These are phyloP conservation scores for Chironex yamaguchii DNA, from an alignment of 30 jellyfish, hydroid and myxozoan genomes.

Conservation along the genomic window DNA sequence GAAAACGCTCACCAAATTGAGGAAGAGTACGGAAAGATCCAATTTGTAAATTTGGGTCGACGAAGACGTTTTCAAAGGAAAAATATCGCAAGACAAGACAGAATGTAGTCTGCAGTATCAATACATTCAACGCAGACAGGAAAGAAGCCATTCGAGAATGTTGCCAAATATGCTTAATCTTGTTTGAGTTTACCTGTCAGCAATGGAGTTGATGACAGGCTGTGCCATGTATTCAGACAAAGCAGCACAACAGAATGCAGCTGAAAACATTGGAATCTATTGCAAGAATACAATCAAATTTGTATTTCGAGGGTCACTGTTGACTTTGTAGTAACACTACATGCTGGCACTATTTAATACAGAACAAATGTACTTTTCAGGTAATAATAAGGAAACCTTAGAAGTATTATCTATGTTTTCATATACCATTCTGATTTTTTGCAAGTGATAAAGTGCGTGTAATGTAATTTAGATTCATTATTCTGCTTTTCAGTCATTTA, in stretches of 20 bases:
- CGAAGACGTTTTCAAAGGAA: slow-evolving; percentile 49
- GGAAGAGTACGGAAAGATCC: slow-evolving; percentile 66
- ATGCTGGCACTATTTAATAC: not conserved
- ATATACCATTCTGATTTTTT: not conserved
- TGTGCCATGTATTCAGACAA: not conserved
- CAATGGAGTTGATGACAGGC: not conserved
- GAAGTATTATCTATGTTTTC: not conserved
- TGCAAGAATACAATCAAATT: not conserved
- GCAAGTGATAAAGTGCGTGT: too few relatives aligned
- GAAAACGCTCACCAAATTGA: slow-evolving; percentile 52
- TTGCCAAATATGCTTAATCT: not conserved
- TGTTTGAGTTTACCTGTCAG: slow-evolving; percentile 1
- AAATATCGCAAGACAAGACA: slow-evolving; percentile 35
- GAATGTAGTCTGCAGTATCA: not conserved
- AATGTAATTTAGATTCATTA: too few relatives aligned
- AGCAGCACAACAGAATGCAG: not conserved
- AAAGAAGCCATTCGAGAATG: too few relatives aligned
- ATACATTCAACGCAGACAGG: too few relatives aligned
- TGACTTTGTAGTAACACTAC: not conserved
- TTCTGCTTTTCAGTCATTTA: too few relatives aligned
- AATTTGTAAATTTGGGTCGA: slow-evolving; percentile 43
- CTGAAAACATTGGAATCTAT: not conserved
- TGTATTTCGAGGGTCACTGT: not conserved
- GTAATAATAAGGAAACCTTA: not conserved
- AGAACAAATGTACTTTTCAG: not conserved